phyloP scores from a whole-genome alignment of 2,888 invertebrate species.

The Pammene fasciana region DNA sequence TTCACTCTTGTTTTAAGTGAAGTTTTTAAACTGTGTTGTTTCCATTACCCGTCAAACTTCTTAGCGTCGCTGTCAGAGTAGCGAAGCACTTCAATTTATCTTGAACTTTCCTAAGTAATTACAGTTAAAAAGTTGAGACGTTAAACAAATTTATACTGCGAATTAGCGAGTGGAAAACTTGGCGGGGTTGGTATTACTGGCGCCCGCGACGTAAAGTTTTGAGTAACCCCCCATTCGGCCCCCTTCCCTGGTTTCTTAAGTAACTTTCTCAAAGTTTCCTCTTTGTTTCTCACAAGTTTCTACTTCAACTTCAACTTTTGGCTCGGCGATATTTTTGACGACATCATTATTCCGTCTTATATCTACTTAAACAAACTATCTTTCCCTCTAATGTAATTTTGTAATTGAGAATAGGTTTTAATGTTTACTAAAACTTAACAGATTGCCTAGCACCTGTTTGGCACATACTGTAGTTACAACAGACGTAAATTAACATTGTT shows the following conservation, averaged over 20 bases:
- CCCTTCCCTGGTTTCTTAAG: conserved; percentile 61
- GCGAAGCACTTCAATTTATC: conserved; percentile 73
- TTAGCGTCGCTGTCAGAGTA: conserved; percentile 61
- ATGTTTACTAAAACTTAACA: conserved; percentile 15
- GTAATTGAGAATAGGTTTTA: background rate
- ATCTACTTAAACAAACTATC: conserved; percentile 19
- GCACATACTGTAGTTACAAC: conserved; percentile 20
- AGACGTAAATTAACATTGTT: conserved; percentile 46
- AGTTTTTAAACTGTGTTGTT: conserved; percentile 51
- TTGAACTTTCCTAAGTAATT: conserved; percentile 76
- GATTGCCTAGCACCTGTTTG: conserved; percentile 29
- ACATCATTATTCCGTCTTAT: conserved; percentile 48
- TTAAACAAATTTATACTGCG: conserved; percentile 82
- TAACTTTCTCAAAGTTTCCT: conserved; percentile 72
- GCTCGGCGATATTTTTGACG: conserved; percentile 69
- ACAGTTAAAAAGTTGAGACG: conserved; percentile 82
- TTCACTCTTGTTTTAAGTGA: too few species aligned
- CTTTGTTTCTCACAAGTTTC: conserved; percentile 75
- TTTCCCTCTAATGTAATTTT: conserved; percentile 24
- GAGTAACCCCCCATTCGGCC: conserved; percentile 64
- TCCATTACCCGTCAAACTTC: conserved; percentile 64
- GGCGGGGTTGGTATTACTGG: conserved; percentile 67
- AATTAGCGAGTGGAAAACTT: conserved; percentile 79
- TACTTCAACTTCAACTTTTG: conserved; percentile 64
- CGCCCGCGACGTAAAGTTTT: conserved; percentile 76